Percentiles rank a stretch among this genome's conserved stretches.
Conservation (phyloP, 2,888 invertebrate species). For the Tineola bisselliella region DNA sequence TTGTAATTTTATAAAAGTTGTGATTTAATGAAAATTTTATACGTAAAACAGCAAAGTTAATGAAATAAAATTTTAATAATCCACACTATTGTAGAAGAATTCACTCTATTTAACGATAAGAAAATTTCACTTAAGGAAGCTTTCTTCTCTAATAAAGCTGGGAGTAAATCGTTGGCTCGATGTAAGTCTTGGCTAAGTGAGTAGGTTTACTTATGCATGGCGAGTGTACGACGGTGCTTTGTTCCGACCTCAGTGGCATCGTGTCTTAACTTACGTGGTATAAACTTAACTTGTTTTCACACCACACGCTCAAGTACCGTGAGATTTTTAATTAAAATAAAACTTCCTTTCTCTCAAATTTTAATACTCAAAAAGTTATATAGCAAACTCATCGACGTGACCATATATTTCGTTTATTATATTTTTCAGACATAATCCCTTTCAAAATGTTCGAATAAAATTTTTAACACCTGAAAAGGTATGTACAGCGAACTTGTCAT, state of each 20-base stretch:
- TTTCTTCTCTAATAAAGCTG: constrained; percentile 15
- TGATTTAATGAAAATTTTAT: too few relatives aligned
- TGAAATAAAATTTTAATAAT: not conserved
- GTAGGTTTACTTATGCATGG: constrained; percentile 16
- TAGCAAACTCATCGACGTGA: too few relatives aligned
- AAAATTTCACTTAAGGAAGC: constrained; percentile 10
- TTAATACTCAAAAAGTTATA: too few relatives aligned
- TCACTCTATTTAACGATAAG: constrained; percentile 9
- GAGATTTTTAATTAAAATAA: too few relatives aligned
- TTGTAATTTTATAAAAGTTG: too few relatives aligned
- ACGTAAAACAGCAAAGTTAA: not conserved
- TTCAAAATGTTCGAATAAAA: too few relatives aligned
- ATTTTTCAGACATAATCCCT: too few relatives aligned
- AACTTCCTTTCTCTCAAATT: too few relatives aligned
- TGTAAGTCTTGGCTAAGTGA: constrained; percentile 14
- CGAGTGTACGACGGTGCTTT: not conserved
- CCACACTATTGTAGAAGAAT: not conserved
- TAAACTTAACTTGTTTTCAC: not conserved
- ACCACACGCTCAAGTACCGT: not conserved
- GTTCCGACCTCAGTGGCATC: constrained; percentile 1
- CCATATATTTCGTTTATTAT: too few relatives aligned
- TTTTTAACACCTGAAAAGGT: not conserved
- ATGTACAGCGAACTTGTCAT: constrained; percentile 20
- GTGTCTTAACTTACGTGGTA: not conserved
- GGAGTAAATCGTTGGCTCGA: constrained; percentile 2